Evolutionary conservation across 2,888 invertebrate species (phyloP).

Genomic region (Desoria tigrina): DNA sequence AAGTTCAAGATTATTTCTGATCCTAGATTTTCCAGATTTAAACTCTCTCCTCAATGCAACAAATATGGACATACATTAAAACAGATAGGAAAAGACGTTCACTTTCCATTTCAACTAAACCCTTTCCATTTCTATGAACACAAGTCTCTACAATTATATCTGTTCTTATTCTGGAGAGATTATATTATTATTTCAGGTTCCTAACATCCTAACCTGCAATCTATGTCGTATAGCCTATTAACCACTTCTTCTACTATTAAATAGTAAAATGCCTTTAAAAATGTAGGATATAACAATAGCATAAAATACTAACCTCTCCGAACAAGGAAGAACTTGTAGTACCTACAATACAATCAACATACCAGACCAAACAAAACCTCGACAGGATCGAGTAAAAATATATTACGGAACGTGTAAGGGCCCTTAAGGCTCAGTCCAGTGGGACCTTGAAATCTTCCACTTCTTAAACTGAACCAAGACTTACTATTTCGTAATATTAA

Average conservation of each 20-base stretch:
- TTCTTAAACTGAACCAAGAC: not conserved
- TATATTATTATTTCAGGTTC: not conserved
- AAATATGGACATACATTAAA: too few species aligned
- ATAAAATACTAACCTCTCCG: not conserved
- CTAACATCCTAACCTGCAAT: not conserved
- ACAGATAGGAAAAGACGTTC: not conserved
- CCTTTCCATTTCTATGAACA: slow-evolving; percentile 7
- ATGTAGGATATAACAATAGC: not conserved
- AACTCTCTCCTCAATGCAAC: too few species aligned
- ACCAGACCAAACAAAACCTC: slow-evolving; percentile 11
- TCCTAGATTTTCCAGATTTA: too few species aligned
- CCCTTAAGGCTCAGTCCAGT: not conserved
- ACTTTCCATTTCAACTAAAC: slow-evolving; percentile 7
- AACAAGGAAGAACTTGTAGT: not conserved
- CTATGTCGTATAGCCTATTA: not conserved
- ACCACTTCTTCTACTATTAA: not conserved
- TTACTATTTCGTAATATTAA: not conserved
- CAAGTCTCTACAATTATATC: too few species aligned
- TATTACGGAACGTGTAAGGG: too few species aligned
- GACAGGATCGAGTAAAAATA: not conserved
- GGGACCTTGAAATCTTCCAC: not conserved
- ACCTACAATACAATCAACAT: too few species aligned
- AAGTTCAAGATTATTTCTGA: too few species aligned
- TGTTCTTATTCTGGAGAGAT: slow-evolving; percentile 8
- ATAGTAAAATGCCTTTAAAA: not conserved